Evolutionary conservation across 2,797 vertebrate genomes (phyloP).

Genomic region (Eulemur mongoz): DNA sequence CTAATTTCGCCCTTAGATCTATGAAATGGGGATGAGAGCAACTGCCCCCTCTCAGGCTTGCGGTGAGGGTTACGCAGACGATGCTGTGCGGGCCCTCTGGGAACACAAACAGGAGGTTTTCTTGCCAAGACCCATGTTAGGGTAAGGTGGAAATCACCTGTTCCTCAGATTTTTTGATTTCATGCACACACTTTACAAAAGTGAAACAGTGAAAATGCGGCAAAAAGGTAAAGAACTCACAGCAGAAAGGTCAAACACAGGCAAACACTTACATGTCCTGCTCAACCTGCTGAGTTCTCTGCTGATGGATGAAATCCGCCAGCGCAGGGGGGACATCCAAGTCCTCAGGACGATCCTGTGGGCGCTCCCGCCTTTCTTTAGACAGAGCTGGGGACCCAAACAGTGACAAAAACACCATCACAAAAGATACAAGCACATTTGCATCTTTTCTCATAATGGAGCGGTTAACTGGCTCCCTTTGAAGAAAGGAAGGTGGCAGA

Average conservation of each 20-base stretch:
- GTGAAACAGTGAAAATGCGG: not conserved
- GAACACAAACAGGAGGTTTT: not conserved
- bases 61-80: rapidly evolving
- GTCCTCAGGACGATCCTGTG: conserved; percentile 93
- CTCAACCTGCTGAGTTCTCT: conserved; percentile 93
- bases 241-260: too few species aligned
- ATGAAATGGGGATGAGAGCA: rapidly evolving
- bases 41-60: not conserved
- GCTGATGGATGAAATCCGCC: conserved; percentile 96
- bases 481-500: not conserved
- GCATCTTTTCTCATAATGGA: not conserved
- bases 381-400: conserved; percentile 86
- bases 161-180: not conserved
- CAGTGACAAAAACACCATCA: conserved; percentile 41
- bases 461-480: not conserved
- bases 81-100: not conserved
- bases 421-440: not conserved
- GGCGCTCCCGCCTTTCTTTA: conserved; percentile 88
- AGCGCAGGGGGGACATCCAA: conserved; percentile 94
- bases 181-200: not conserved
- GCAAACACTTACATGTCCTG: conserved; percentile 93
- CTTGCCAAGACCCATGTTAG: rapidly evolving
- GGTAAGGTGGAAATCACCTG: not conserved
- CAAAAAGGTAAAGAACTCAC: not conserved
- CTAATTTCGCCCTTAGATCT: not conserved